Evolutionary conservation across 2,113 vertebrate genomes (phyloP), one percentile per base, ranked within the genome.

Genomic region (Salvelinus namaycush): DNA sequence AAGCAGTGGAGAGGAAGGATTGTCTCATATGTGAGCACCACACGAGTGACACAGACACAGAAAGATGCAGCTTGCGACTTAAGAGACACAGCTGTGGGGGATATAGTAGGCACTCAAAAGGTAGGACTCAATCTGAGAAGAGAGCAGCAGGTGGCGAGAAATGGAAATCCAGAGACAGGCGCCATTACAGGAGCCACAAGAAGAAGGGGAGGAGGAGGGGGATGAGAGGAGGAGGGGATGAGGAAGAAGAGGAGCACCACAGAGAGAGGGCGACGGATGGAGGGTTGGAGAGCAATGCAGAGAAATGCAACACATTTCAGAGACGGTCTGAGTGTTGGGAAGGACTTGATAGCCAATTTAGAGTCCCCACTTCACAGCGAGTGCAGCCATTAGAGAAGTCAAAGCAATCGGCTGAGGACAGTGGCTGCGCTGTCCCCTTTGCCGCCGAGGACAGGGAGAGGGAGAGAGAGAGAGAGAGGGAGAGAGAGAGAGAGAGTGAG

Each of bases 311-410:
- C 59, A 74, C 54, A 78, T 72, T 86, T 68, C 77, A 79, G 72
- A 86, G 80, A 82, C 77, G 59, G 73, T 27, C 44, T 16, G 70
- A 81, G 66, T 75, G 78, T 69, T 66, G 74, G 71, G 77, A 83
- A 60, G 72, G 68, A 78, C 80, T 79, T 71, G 80, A 78, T 76
- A 80, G 79, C 82, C 81, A 86, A 80, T 84, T 86, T 86, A 79
- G 74, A 82, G 77, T 60, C 51, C 54, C 68, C 51, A 77, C 72
- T 87, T 79, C 75, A 83, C 81, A 85, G 59, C 79, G 11, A 44
- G 39, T 44, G 39, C 39, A 44, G 39, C 39, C 51, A 81, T 82
- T 82, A 75, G 77, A 88, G 57, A 86, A 86, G 81, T 85, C 83
- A 82, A 80, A 83, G 84, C 84, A 88, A 86, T 77, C 83, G 77